Percentiles rank a stretch among this genome's conserved stretches.
Evolutionary conservation across 2,888 invertebrate genomes (phyloP).

Genomic region (Tiphia femorata): DNA sequence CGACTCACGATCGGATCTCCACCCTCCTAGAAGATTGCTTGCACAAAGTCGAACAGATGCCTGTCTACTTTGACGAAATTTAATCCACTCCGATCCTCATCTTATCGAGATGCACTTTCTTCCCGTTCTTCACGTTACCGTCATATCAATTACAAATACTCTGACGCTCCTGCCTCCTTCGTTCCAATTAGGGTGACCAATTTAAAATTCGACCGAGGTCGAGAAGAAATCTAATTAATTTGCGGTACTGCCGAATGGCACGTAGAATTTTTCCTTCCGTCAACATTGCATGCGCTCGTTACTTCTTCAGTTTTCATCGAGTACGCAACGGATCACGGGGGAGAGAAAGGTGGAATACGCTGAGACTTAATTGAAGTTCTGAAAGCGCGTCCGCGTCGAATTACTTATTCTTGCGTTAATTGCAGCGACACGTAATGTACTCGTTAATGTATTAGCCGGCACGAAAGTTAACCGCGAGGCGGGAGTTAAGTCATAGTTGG

Average conservation of each 20-base stretch:
- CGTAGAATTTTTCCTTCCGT: neutral
- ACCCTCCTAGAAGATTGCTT: too few species aligned
- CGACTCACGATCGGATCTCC: too few species aligned
- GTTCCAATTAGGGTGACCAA: too few species aligned
- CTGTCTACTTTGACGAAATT: too few species aligned
- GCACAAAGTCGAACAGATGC: too few species aligned
- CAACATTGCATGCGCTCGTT: conserved; percentile 5
- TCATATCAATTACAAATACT: too few species aligned
- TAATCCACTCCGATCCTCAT: too few species aligned
- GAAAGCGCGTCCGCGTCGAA: conserved; percentile 19
- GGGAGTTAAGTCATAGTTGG: conserved; percentile 11
- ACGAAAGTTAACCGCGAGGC: conserved; percentile 37
- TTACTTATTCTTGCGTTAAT: conserved; percentile 50
- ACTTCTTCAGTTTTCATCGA: conserved; percentile 5
- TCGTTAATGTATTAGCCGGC: conserved; percentile 46
- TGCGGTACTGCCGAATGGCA: neutral
- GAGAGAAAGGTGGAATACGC: conserved; percentile 16
- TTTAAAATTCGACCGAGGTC: neutral
- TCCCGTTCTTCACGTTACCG: too few species aligned
- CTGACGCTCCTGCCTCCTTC: too few species aligned
- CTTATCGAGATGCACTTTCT: too few species aligned
- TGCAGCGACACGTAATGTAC: conserved; percentile 49
- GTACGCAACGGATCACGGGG: neutral
- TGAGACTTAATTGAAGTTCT: conserved; percentile 50
- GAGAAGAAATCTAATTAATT: neutral